Evolutionary conservation across 37 sponge, comb jelly and placozoan species (phyloP).

Genomic region (Amphimedon queenslandica): DNA sequence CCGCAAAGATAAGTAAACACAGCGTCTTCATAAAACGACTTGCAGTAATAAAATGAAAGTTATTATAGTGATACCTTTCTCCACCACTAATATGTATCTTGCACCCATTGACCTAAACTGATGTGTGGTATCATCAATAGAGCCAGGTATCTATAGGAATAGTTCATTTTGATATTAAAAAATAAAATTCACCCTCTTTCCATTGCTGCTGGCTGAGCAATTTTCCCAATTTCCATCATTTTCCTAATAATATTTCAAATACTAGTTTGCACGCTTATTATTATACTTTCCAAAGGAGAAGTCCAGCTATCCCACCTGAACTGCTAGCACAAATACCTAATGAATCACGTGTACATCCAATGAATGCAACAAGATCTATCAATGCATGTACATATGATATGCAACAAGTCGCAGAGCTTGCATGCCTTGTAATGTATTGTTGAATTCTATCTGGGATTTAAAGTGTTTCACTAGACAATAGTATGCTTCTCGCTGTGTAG

Average conservation of each 20-base stretch:
- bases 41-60: neutral
- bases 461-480: constrained; percentile 87
- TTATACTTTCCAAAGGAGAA: constrained; percentile 66
- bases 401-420: neutral
- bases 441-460: constrained; percentile 85
- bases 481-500: constrained; percentile 93
- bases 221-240: constrained; percentile 48
- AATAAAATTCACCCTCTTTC: constrained; percentile 40
- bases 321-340: constrained; percentile 85
- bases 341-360: constrained; percentile 59
- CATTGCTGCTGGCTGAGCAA: constrained; percentile 51
- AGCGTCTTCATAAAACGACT: constrained; percentile 60
- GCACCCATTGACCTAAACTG: constrained; percentile 79
- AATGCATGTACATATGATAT: too few relatives aligned
- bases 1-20: constrained; percentile 92
- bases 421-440: constrained; percentile 71
- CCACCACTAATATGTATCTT: constrained; percentile 90
- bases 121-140: constrained; percentile 30
- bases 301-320: constrained; percentile 82
- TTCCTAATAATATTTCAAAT: neutral
- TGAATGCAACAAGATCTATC: constrained; percentile 79
- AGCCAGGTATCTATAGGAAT: constrained; percentile 73
- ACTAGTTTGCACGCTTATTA: neutral
- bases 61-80: constrained; percentile 58
- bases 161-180: neutral